Conservation (phyloP, 2,888 invertebrate genomes). For the Linnaemya tessellans region DNA sequence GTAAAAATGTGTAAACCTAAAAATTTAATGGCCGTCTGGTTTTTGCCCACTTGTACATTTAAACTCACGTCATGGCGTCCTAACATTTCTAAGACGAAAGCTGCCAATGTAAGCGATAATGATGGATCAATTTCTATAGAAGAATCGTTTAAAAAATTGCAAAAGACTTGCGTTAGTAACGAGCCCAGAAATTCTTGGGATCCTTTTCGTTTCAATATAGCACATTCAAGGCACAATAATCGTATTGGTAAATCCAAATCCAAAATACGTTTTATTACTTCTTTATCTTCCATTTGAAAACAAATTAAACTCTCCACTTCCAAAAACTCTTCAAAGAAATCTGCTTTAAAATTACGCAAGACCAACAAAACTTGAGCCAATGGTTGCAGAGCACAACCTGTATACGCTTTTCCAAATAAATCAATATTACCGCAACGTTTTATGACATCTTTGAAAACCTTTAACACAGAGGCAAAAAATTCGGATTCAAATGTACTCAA, state of each 20-base stretch:
- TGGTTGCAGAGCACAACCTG: constrained; percentile 69
- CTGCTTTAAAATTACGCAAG: constrained; percentile 74
- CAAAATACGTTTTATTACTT: constrained; percentile 66
- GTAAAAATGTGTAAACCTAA: constrained; percentile 72
- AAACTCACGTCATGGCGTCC: constrained; percentile 78
- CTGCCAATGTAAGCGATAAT: constrained; percentile 72
- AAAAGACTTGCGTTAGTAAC: constrained; percentile 68
- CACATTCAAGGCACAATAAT: constrained; percentile 76
- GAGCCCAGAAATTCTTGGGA: constrained; percentile 42
- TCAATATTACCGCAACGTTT: constrained; percentile 75
- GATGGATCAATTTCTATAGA: constrained; percentile 48
- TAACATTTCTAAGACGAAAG: constrained; percentile 77
- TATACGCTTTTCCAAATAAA: constrained; percentile 74
- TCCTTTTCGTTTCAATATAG: constrained; percentile 76
- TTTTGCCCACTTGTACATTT: constrained; percentile 69
- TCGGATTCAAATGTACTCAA: constrained; percentile 75
- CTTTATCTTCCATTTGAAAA: constrained; percentile 48
- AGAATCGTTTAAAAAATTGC: background rate
- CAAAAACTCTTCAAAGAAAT: constrained; percentile 78
- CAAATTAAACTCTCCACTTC: constrained; percentile 76
- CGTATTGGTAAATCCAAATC: constrained; percentile 75
- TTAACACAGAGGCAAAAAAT: constrained; percentile 75
- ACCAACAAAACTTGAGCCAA: constrained; percentile 76
- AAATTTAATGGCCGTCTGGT: constrained; percentile 63
- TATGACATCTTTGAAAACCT: constrained; percentile 75